These are phyloP conservation scores for Trachurus trachurus DNA, from an alignment of 2,797 vertebrate genomes.

Conservation along the genomic window DNA sequence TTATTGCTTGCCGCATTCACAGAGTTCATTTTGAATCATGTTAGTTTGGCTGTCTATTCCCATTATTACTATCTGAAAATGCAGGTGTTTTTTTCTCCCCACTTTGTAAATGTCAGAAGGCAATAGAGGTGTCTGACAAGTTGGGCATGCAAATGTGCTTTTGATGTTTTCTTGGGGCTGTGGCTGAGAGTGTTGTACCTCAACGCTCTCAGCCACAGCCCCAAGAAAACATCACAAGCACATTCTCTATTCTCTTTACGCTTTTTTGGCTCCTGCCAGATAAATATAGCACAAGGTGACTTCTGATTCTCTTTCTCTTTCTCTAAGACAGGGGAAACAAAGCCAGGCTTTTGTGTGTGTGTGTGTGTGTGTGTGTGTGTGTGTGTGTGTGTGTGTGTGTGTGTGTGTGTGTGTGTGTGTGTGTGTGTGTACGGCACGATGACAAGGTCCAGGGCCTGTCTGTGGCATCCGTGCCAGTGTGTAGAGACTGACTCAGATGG, in stretches of 20 bases:
- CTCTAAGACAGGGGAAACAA: conserved; percentile 63
- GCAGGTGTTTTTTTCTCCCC: conserved; percentile 67
- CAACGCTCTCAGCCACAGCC: too few species aligned
- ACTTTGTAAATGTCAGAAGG: conserved; percentile 86
- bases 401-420: conserved; percentile 48
- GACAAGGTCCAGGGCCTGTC: conserved; percentile 73
- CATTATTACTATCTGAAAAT: conserved; percentile 82
- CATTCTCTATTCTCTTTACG: conserved; percentile 66
- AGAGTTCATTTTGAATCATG: conserved; percentile 82
- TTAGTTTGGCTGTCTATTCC: conserved; percentile 82
- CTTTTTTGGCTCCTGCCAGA: conserved; percentile 59
- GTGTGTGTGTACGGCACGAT: conserved; percentile 69
- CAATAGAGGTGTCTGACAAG: conserved; percentile 81
- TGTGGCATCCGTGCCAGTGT: conserved; percentile 63
- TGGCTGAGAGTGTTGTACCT: conserved; percentile 70
- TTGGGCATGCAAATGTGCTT: conserved; percentile 81
- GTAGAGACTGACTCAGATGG: conserved; percentile 64
- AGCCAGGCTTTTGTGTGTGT: conserved; percentile 60
- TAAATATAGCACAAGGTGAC: conserved; percentile 86
- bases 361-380: conserved; percentile 46
- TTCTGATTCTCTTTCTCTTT: conserved; percentile 71
- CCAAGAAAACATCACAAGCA: conserved; percentile 66
- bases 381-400: conserved; percentile 40
- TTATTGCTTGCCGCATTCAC: conserved; percentile 74
- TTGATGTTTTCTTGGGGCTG: conserved; percentile 76